These are phyloP conservation scores for Ptychadena robeensis DNA, from an alignment of 2,797 vertebrate genomes.

Conservation along the genomic window DNA sequence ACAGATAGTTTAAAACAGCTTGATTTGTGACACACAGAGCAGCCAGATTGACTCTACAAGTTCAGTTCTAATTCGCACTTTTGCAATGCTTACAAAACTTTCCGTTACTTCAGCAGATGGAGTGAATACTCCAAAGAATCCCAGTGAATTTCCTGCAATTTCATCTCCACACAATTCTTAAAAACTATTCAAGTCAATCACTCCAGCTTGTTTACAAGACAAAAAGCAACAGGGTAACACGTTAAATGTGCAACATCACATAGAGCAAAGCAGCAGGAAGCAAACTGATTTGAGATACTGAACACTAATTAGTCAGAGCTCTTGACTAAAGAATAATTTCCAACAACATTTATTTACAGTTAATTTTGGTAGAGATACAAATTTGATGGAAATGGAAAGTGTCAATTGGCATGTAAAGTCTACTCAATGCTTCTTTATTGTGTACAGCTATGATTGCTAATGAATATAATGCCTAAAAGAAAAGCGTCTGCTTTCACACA, in stretches of 20 bases:
- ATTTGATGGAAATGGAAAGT: conserved; percentile 26
- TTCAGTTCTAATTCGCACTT: conserved; percentile 43
- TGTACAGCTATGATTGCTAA: neutral
- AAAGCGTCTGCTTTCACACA: neutral
- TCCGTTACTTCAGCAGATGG: conserved; percentile 40
- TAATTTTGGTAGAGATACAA: conserved; percentile 36
- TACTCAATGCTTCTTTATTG: neutral
- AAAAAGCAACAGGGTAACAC: conserved; percentile 61
- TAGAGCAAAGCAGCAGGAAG: conserved; percentile 55
- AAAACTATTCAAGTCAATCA: conserved; percentile 62
- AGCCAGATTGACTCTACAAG: conserved; percentile 5
- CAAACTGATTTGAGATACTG: conserved; percentile 55
- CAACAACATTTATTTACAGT: conserved; percentile 41
- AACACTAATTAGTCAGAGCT: conserved; percentile 59
- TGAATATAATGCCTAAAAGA: neutral
- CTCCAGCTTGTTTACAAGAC: conserved; percentile 61
- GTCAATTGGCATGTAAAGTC: conserved; percentile 13
- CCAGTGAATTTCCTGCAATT: conserved; percentile 55
- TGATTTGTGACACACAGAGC: conserved; percentile 22
- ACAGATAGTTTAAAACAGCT: conserved; percentile 9
- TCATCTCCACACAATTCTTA: conserved; percentile 47
- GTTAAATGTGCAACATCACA: conserved; percentile 60
- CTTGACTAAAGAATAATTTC: conserved; percentile 41
- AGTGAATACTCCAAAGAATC: conserved; percentile 54
- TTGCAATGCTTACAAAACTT: conserved; percentile 41